Evolutionary conservation across 2,797 vertebrate genomes (phyloP).

Genomic region (Sebastes alutus): DNA sequence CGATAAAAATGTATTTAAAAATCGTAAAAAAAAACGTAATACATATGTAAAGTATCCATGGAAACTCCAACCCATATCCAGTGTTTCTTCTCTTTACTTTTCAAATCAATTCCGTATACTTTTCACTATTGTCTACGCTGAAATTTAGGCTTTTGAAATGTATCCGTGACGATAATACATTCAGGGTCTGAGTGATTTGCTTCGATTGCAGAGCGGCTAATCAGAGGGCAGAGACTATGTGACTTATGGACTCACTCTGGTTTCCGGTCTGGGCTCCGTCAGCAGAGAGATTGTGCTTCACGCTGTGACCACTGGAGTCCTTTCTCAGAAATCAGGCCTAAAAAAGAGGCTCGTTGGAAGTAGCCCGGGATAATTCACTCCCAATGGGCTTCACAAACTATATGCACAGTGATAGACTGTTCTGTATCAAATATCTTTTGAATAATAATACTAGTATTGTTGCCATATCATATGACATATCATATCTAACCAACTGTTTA

Average conservation of each 20-base stretch:
- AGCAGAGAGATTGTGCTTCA: slow-evolving; percentile 38
- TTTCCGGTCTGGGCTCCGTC: slow-evolving; percentile 19
- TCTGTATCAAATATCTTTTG: neutral
- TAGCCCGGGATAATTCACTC: slow-evolving; percentile 26
- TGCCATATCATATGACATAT: neutral
- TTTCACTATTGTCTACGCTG: slow-evolving; percentile 4
- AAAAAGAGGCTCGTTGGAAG: slow-evolving; percentile 29
- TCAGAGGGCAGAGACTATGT: slow-evolving; percentile 45
- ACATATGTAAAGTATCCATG: slow-evolving; percentile 28
- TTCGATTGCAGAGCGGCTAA: slow-evolving; percentile 59
- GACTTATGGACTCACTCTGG: slow-evolving; percentile 2
- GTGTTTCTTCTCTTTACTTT: slow-evolving; percentile 16
- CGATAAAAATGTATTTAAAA: no score
- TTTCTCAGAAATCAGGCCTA: slow-evolving; percentile 53
- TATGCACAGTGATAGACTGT: neutral
- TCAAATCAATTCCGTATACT: neutral
- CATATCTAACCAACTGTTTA: neutral
- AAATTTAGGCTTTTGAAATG: slow-evolving; percentile 32
- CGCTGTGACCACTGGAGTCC: slow-evolving; percentile 42
- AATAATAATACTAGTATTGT: neutral
- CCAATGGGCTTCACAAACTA: slow-evolving; percentile 21
- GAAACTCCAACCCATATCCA: slow-evolving; percentile 18
- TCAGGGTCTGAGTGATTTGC: slow-evolving; percentile 51
- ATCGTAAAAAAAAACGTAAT: neutral
- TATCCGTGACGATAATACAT: slow-evolving; percentile 27